Conservation (phyloP, 2,888 invertebrate species). For the Drosophila multiciliata region DNA sequence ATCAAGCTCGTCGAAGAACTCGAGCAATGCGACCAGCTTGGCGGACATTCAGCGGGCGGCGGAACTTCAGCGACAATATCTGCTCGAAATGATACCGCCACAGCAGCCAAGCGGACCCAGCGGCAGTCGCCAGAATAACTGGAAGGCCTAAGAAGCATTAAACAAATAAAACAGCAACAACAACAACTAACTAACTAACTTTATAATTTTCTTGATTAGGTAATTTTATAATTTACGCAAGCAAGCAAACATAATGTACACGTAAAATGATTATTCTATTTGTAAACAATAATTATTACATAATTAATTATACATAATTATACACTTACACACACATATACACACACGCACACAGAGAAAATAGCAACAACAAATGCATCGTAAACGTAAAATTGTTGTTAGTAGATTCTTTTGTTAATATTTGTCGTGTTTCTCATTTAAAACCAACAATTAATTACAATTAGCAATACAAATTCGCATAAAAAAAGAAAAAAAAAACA, state of each 20-base stretch:
- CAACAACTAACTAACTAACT: slow-evolving; percentile 46
- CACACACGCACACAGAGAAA: background rate
- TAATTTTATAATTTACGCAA: slow-evolving; percentile 73
- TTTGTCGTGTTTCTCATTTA: slow-evolving; percentile 61
- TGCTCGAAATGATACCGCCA: slow-evolving; percentile 97
- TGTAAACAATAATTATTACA: slow-evolving; percentile 77
- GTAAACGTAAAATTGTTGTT: slow-evolving; percentile 59
- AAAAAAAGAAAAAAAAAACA: slow-evolving; percentile 2
- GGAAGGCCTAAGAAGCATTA: slow-evolving; percentile 83
- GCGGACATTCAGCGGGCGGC: slow-evolving; percentile 94
- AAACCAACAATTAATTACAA: slow-evolving; percentile 29
- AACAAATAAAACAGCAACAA: slow-evolving; percentile 7
- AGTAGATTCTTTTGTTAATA: slow-evolving; percentile 59
- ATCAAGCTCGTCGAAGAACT: slow-evolving; percentile 80
- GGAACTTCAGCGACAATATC: slow-evolving; percentile 96
- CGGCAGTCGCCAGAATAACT: slow-evolving; percentile 85
- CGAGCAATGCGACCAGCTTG: slow-evolving; percentile 84
- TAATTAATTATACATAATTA: slow-evolving; percentile 70
- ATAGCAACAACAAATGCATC: slow-evolving; percentile 30
- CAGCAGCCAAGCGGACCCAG: slow-evolving; percentile 83
- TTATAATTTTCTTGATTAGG: slow-evolving; percentile 72
- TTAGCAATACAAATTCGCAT: slow-evolving; percentile 43
- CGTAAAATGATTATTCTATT: slow-evolving; percentile 73
- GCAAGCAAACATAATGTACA: slow-evolving; percentile 61
- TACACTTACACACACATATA: slow-evolving; percentile 24